phyloP scores from a whole-genome alignment of 2,113 vertebrate genomes.

The Rhineura floridana region DNA sequence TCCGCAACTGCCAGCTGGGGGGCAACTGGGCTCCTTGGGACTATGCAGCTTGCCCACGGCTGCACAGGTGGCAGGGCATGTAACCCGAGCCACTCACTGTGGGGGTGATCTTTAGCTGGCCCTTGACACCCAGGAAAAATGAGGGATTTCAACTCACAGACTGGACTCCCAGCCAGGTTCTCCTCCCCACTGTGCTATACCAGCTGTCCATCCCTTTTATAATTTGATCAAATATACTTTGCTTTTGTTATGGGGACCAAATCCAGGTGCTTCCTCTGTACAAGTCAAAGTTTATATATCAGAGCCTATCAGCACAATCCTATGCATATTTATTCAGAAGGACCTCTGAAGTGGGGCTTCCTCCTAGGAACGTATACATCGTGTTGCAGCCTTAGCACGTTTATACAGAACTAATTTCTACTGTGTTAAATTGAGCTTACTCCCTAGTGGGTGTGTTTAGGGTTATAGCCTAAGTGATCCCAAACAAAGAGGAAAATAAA shows the following conservation, averaged over 20 bases:
- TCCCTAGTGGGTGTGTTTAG: background rate
- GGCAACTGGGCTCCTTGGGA: too few species aligned
- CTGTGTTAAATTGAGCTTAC: background rate
- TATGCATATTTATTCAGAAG: background rate
- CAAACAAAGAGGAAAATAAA: background rate
- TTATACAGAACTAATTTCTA: background rate
- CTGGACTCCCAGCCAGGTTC: too few species aligned
- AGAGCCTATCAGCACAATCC: background rate
- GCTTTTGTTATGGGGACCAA: background rate
- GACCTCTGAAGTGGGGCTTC: background rate
- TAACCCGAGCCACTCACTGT: too few species aligned
- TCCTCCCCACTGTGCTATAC: too few species aligned
- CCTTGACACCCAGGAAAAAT: too few species aligned
- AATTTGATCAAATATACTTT: background rate
- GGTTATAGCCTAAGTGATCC: background rate
- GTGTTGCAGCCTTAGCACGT: too few species aligned
- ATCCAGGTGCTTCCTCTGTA: background rate
- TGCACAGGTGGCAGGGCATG: too few species aligned
- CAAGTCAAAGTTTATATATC: background rate
- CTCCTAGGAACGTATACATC: background rate
- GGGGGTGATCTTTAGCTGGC: too few species aligned
- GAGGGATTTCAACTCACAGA: too few species aligned
- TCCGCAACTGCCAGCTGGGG: too few species aligned
- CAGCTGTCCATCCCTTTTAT: too few species aligned
- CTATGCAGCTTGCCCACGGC: too few species aligned